Evolutionary conservation across 2,888 invertebrate species (phyloP).

Genomic region (Drosophila affinis): DNA sequence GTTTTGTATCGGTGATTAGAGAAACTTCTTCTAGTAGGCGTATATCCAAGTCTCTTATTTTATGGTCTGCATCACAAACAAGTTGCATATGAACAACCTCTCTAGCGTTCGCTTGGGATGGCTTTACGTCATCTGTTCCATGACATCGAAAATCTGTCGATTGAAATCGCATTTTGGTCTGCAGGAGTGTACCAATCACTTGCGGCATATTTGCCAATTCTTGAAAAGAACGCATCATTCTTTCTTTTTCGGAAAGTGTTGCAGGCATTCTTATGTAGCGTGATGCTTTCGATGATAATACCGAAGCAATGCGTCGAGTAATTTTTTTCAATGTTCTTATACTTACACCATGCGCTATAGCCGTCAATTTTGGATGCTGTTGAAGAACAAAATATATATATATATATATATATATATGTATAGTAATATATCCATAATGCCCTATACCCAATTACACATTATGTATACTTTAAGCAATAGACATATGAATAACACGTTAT

Average conservation of each 20-base stretch:
- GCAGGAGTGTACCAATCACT: constrained; percentile 74
- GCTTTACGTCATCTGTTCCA: constrained; percentile 6
- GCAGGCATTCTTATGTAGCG: constrained; percentile 80
- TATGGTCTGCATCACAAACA: constrained; percentile 74
- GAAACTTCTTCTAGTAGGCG: constrained; percentile 50
- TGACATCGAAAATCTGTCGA: constrained; percentile 35
- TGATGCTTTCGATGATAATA: constrained; percentile 75
- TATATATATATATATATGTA: background rate
- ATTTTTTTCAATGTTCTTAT: constrained; percentile 74
- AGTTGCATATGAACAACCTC: constrained; percentile 69
- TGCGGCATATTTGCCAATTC: constrained; percentile 76
- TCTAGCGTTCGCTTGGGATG: constrained; percentile 19
- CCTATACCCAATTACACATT: too few species aligned
- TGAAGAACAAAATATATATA: background rate
- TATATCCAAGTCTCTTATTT: constrained; percentile 78
- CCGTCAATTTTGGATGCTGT: constrained; percentile 75
- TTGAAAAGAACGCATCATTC: constrained; percentile 75
- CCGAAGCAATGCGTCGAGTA: constrained; percentile 72
- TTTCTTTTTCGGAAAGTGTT: constrained; percentile 77
- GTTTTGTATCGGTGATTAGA: constrained; percentile 49
- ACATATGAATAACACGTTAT: too few species aligned
- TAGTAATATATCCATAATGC: too few species aligned
- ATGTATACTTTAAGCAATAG: too few species aligned
- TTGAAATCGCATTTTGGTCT: constrained; percentile 63
- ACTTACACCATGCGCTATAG: constrained; percentile 70